Base-by-base conservation (phyloP, 2,888 invertebrate species). In the Leptopilina syphax region DNA sequence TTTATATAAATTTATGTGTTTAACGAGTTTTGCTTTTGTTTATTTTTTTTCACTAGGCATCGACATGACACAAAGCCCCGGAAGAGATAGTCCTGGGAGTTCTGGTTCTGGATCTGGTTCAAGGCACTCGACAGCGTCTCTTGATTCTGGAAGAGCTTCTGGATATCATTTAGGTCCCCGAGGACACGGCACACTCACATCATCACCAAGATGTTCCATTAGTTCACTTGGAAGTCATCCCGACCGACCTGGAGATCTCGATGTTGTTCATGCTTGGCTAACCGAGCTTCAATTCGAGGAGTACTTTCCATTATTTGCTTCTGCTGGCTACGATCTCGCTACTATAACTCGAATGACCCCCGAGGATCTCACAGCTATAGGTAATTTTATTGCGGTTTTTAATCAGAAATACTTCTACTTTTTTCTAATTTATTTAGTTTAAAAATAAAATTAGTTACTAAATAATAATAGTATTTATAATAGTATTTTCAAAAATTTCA, bases 261-360 rank as follows among this genome's bases (percentile, higher is more conserved):
- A 99, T 92, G 96, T 99, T 85, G 95, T 99, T 88, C 97, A 96
- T 92, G 96, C 96, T 82, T 99, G 99, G 98, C 93, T 99, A 90
- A 95, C 97, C 81, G 98, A 98, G 90, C 94, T 99, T 65, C 96
- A 97, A 90, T 97, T 97, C 93, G 98, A 98, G 90, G 98, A 98
- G 91, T 99, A 99, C 93, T 97, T 97, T 85, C 95, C 96, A 73
- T 94, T 98, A 80, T 99, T 99, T 92, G 95, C 97, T 83, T 95
- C 97, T 65, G 98, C 99, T 13, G 99, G 99, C 60, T 99, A 99
- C 92, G 99, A 99, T 93, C 95, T 99, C 93, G 96, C 98, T 44
- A 99, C 99, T 1, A 98, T 99, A 89, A 97, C 98, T n/a, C 94
- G 98, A 87, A 99, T 99, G 98, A 99, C 99, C 13, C 99, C 99